These are phyloP conservation scores for Nipponia nippon DNA, from an alignment of 2,113 vertebrate species.

Conservation along the genomic window DNA sequence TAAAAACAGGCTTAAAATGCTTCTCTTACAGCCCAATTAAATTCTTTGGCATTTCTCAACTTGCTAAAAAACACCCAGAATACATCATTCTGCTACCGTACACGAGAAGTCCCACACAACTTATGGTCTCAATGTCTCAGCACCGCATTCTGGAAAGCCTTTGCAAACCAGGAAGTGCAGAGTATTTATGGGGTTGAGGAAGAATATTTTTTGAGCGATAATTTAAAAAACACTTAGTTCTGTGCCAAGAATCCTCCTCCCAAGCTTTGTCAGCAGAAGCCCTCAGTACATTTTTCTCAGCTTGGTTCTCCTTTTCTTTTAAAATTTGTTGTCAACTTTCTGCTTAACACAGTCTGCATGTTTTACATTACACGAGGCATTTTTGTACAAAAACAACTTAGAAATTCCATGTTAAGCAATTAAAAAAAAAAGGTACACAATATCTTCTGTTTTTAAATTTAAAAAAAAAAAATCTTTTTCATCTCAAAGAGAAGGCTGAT, in stretches of 20 bases:
- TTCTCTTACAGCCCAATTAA: slow-evolving; percentile 27
- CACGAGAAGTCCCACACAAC: slow-evolving; percentile 52
- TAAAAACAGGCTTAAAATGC: slow-evolving; percentile 29
- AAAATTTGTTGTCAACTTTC: not conserved
- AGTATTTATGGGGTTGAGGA: slow-evolving; percentile 25
- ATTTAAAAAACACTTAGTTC: slow-evolving; percentile 22
- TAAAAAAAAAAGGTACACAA: not conserved
- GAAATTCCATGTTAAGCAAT: not conserved
- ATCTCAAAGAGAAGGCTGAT: not conserved
- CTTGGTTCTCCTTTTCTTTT: not conserved
- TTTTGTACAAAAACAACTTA: not conserved
- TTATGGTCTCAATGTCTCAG: slow-evolving; percentile 37
- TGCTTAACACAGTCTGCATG: not conserved
- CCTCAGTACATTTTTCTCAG: slow-evolving; percentile 4
- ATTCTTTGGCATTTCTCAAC: slow-evolving; percentile 43
- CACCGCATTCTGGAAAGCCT: slow-evolving; percentile 32
- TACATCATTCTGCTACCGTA: slow-evolving; percentile 45
- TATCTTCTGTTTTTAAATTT: not conserved
- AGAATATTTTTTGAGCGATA: slow-evolving; percentile 33
- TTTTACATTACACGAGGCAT: not conserved
- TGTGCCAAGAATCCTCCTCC: slow-evolving; percentile 29
- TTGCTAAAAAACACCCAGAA: slow-evolving; percentile 42
- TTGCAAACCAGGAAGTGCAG: slow-evolving; percentile 40
- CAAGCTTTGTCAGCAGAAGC: slow-evolving; percentile 38
- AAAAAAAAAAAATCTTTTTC: not conserved